Evolutionary conservation across 2,113 vertebrate genomes (phyloP).

Genomic region (Picathartes gymnocephalus): DNA sequence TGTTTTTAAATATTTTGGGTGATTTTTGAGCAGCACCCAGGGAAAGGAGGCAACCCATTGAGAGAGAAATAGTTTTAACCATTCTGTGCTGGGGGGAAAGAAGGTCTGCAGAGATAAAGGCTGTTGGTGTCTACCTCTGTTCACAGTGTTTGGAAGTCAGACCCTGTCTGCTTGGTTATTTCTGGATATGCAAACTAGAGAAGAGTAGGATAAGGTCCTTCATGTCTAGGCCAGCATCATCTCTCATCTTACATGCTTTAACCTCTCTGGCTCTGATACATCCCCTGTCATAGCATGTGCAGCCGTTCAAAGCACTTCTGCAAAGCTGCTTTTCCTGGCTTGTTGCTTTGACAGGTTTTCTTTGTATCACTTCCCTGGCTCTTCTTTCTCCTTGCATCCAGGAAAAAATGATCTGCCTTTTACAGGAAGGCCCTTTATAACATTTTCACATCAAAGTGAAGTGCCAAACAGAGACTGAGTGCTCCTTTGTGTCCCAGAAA

Average conservation of each 20-base stretch:
- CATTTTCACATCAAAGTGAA: background rate
- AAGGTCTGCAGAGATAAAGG: background rate
- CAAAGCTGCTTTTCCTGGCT: background rate
- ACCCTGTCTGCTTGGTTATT: background rate
- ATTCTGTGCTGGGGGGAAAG: background rate
- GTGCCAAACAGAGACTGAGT: background rate
- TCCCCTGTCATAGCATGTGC: background rate
- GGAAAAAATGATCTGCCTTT: background rate
- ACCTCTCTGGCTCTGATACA: background rate
- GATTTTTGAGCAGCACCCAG: background rate
- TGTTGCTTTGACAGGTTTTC: background rate
- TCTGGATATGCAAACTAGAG: background rate
- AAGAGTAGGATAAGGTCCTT: background rate
- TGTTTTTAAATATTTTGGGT: background rate
- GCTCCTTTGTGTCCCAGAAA: background rate
- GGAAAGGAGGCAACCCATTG: background rate
- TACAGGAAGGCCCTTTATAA: background rate
- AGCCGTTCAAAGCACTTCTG: background rate
- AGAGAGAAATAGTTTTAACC: background rate
- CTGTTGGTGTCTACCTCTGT: background rate
- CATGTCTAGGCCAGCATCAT: background rate
- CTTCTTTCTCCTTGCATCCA: background rate
- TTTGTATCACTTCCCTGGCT: background rate
- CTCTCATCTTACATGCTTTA: background rate
- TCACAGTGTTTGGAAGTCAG: background rate